Percentiles rank a stretch among this genome's conserved stretches.
Conservation (phyloP, 2,113 vertebrate species). For the Lamprologus callipterus region DNA sequence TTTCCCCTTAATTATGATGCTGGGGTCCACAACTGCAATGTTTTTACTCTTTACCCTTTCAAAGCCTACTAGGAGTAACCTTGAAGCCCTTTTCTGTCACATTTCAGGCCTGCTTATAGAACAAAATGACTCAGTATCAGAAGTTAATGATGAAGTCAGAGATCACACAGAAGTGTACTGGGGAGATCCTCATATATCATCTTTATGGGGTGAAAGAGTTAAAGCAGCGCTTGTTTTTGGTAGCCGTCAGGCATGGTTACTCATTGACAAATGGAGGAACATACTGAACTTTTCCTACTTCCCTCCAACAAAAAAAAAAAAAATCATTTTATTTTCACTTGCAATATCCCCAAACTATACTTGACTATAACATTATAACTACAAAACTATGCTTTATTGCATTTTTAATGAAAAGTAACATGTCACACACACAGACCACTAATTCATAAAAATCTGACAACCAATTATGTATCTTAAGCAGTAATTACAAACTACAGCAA, state of each 20-base stretch:
- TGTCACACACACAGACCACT: background rate
- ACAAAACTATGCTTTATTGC: background rate
- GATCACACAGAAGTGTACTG: background rate
- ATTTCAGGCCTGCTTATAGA: background rate
- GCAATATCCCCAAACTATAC: background rate
- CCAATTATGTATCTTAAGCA: background rate
- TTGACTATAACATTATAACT: background rate
- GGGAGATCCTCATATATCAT: background rate
- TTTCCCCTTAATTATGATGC: background rate
- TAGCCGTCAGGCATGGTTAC: background rate
- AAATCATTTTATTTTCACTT: background rate
- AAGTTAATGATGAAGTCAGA: background rate
- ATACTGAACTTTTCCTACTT: background rate
- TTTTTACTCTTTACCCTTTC: background rate
- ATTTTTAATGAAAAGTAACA: background rate
- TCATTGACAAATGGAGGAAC: background rate
- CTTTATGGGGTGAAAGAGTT: background rate
- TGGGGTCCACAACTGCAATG: background rate
- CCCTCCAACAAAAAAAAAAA: background rate
- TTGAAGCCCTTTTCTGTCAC: background rate
- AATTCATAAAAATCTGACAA: background rate
- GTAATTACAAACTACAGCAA: background rate
- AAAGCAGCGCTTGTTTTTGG: background rate
- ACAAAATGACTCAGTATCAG: background rate
- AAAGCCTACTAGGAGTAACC: background rate